Evolutionary conservation across 2,113 vertebrate genomes (phyloP).

Genomic region (Laticauda laticaudata): DNA sequence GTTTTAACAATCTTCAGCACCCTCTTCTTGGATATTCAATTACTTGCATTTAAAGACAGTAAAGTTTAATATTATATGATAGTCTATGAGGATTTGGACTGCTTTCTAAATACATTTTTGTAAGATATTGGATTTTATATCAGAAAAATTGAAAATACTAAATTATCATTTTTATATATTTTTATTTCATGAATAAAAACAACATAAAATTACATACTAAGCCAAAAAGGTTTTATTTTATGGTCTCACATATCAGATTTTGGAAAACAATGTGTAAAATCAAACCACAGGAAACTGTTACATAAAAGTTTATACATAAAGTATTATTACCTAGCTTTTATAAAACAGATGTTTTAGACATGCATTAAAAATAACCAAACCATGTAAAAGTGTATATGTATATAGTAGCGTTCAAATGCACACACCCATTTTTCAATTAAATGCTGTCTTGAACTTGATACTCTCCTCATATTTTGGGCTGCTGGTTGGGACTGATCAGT

Average conservation of each 20-base stretch:
- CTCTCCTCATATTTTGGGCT: no score
- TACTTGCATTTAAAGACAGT: not conserved
- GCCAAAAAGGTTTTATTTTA: not conserved
- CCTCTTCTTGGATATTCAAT: not conserved
- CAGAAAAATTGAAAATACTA: not conserved
- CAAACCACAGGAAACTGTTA: not conserved
- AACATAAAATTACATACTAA: not conserved
- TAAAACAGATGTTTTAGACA: not conserved
- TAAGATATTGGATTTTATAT: no score
- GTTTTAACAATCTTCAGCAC: not conserved
- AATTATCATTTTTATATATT: not conserved
- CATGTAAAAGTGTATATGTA: not conserved
- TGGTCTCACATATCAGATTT: not conserved
- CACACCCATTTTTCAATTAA: not conserved
- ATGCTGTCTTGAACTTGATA: not conserved
- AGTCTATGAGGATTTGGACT: no score
- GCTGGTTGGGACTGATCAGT: no score
- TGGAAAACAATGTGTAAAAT: not conserved
- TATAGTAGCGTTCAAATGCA: not conserved
- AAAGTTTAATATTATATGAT: not conserved
- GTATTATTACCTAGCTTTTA: not conserved
- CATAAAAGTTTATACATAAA: not conserved
- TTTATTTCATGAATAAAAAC: not conserved
- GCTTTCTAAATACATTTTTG: not conserved
- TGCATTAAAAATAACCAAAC: not conserved